Evolutionary conservation across 2,113 vertebrate species (phyloP).

Genomic region (Epinephelus cyanopodus): DNA sequence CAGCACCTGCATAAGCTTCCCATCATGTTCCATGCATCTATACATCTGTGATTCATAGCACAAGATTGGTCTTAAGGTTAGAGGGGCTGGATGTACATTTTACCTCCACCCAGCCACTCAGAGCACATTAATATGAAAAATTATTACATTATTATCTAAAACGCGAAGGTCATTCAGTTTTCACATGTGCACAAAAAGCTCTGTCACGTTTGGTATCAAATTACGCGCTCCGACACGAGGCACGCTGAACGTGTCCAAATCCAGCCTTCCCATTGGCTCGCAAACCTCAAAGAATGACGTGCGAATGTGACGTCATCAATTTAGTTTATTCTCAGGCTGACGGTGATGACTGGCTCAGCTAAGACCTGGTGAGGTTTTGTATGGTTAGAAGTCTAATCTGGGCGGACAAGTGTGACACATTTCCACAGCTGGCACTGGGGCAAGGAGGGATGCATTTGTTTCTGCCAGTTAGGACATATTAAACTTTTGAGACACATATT

Average conservation of each 20-base stretch:
- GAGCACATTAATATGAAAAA: background rate
- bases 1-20: background rate
- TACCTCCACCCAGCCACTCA: background rate
- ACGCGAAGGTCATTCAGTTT: background rate
- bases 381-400: background rate
- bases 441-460: background rate
- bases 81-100: background rate
- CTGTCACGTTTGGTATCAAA: conserved; percentile 42
- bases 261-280: conserved; percentile 64
- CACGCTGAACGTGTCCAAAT: background rate
- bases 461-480: background rate
- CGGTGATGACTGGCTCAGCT: background rate
- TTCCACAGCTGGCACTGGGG: background rate
- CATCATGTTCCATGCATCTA: background rate
- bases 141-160: background rate
- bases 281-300: conserved; percentile 48
- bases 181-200: background rate
- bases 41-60: background rate
- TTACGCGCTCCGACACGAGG: conserved; percentile 45
- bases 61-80: background rate
- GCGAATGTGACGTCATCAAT: conserved; percentile 33
- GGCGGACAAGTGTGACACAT: background rate
- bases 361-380: background rate
- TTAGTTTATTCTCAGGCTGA: conserved; percentile 33
- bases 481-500: background rate